Evolutionary conservation across 2,113 vertebrate genomes (phyloP), one percentile per base, ranked within the genome.

Genomic region (Callipepla californica): DNA sequence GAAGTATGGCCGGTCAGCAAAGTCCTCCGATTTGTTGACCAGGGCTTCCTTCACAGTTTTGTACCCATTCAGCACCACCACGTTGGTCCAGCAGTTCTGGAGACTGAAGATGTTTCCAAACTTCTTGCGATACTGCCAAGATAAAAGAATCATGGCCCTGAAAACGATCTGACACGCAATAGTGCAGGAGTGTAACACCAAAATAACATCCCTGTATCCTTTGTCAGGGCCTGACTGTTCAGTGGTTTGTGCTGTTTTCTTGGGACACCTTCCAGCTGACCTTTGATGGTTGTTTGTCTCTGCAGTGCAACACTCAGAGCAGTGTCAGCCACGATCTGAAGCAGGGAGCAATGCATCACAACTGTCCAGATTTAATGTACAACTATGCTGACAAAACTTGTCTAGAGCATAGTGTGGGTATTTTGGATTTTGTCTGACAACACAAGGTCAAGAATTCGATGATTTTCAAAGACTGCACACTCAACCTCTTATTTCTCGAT

Each of bases 21-120:
- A 97, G 74, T 97, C 97, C 73, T 98, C 97, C 0, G 94, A 76
- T 58, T 1, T 92, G 3, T 90, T 13, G n/a, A 98, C 93, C 80
- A 98, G 92, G 2, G 95, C 97, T 92, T 98, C 96, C 11, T 94
- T 96, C 67, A 97, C 40, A 0, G 95, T 15, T 22, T 78, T 90
- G 62, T 91, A 97, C 22, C 97, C 96, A 0, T 96, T 98, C 58
- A 98, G 42, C 34, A 98, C 96, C 3, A 98, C 96, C 9, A 90
- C 0, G 0, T 97, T 97, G 7, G 40, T 97, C 95, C 95, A 97
- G 84, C 69, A 95, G 69, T 98, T 82, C 84, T 97, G 95, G 9
- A 98, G 92, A 81, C 18, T 93, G 79, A 96, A 98, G 51, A 98
- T 18, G 1, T 98, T 82, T 68, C 98, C 97, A 32, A 95, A 98